Percentiles rank a stretch among this genome's conserved stretches.
These are phyloP conservation scores for Anodontia alba DNA, from an alignment of 2,888 invertebrate genomes.

Conservation along the genomic window DNA sequence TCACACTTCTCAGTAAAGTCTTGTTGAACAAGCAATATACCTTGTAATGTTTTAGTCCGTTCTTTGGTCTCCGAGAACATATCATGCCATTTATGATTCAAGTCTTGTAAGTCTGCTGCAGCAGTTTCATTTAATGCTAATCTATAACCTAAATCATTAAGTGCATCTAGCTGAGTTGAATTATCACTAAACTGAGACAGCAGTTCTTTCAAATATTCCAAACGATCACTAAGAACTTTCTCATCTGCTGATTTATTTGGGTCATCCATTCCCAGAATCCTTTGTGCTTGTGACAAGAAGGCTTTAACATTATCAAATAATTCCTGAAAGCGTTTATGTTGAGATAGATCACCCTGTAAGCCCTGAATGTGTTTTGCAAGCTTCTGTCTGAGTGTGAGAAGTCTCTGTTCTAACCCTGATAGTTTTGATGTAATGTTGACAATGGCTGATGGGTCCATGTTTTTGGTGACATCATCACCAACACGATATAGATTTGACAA, in stretches of 20 bases:
- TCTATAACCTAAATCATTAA: conserved; percentile 81
- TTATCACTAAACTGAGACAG: conserved; percentile 75
- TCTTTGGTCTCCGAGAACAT: conserved; percentile 72
- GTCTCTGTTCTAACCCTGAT: conserved; percentile 77
- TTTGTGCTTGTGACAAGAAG: conserved; percentile 75
- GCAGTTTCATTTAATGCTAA: conserved; percentile 76
- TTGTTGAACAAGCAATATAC: conserved; percentile 77
- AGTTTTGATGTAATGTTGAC: conserved; percentile 78
- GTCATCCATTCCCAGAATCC: conserved; percentile 71
- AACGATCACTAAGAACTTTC: conserved; percentile 62
- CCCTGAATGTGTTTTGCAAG: conserved; percentile 72
- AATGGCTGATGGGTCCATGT: conserved; percentile 78
- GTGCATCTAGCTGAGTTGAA: conserved; percentile 73
- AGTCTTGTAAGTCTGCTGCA: conserved; percentile 72
- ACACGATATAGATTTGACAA: conserved; percentile 85
- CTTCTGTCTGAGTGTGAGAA: conserved; percentile 74
- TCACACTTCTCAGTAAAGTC: conserved; percentile 83
- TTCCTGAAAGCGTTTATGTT: conserved; percentile 74
- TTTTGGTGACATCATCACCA: conserved; percentile 77
- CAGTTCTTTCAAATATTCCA: conserved; percentile 74
- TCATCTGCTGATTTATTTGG: conserved; percentile 75
- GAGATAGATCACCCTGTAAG: conserved; percentile 72
- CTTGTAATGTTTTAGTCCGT: conserved; percentile 75
- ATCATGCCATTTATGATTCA: conserved; percentile 81
- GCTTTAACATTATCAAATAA: conserved; percentile 71